These are phyloP conservation scores for Trogon surrucura DNA, from an alignment of 2,113 vertebrate species.

Conservation along the genomic window DNA sequence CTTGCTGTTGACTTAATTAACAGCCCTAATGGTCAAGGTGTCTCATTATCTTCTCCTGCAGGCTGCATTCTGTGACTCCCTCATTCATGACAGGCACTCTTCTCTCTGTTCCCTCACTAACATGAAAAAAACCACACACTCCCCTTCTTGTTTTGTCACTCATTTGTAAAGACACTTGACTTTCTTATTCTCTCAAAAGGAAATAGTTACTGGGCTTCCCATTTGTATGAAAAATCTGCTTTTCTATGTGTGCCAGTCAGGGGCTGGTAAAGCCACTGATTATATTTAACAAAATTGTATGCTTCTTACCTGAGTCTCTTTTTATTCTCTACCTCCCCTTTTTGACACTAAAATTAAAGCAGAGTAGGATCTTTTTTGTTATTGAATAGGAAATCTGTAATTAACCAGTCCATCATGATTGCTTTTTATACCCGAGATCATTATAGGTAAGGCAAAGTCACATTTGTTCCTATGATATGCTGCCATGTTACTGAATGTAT, in stretches of 20 bases:
- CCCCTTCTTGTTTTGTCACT: no score
- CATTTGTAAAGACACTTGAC: no score
- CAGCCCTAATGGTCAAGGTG: no score
- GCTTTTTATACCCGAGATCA: slow-evolving; percentile 13
- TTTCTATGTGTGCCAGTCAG: background rate
- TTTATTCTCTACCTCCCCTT: background rate
- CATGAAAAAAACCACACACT: no score
- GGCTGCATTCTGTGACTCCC: no score
- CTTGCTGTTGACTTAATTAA: no score
- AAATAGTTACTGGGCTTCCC: background rate
- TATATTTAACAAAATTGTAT: slow-evolving; percentile 11
- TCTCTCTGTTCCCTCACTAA: no score
- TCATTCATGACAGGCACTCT: no score
- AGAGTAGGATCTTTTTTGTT: background rate
- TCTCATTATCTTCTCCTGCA: no score
- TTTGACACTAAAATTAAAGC: slow-evolving; percentile 23
- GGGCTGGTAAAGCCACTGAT: background rate
- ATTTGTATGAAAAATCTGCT: background rate
- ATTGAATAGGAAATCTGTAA: slow-evolving; percentile 15
- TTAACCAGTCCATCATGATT: slow-evolving; percentile 18
- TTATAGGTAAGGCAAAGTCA: background rate
- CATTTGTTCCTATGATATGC: background rate
- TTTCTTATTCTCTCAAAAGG: background rate
- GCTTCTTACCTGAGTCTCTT: background rate
- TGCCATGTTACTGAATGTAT: background rate